A percentile compares a stretch with the other conserved stretches of the same genome.
These are phyloP conservation scores for Ceratina japonica DNA, from an alignment of 1,140 invertebrate species.

Conservation along the genomic window DNA sequence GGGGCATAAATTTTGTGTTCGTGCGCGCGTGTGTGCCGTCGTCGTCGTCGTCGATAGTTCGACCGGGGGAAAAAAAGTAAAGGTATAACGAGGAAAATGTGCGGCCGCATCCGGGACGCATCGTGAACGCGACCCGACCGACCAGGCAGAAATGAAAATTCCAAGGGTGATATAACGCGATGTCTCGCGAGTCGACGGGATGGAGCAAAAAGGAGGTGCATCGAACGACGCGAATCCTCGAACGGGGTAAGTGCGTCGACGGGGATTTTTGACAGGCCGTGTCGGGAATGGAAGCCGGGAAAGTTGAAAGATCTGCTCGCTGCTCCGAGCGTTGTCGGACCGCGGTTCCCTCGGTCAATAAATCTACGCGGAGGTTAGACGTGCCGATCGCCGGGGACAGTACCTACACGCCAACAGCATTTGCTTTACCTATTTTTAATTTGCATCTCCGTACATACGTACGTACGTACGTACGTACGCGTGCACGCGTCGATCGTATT, in stretches of 20 bases:
- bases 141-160: constrained; percentile 30
- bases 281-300: neutral
- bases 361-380: constrained; percentile 19
- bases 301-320: neutral
- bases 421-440: neutral
- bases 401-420: too few relatives aligned
- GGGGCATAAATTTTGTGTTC: neutral
- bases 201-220: constrained; percentile 23
- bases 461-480: neutral
- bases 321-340: too few relatives aligned
- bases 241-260: constrained; percentile 36
- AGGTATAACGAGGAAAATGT: constrained; percentile 19
- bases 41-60: neutral
- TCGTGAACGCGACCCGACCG: neutral
- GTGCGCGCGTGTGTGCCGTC: neutral
- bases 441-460: neutral
- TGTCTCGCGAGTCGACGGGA: constrained; percentile 4
- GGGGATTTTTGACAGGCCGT: too few relatives aligned
- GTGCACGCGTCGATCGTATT: neutral
- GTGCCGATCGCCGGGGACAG: neutral
- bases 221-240: constrained; percentile 27
- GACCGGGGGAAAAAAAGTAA: neutral
- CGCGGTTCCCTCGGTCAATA: neutral
- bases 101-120: neutral
- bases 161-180: neutral